phyloP scores from a whole-genome alignment of 2,113 vertebrate species.

The Thamnophis sirtalis region DNA sequence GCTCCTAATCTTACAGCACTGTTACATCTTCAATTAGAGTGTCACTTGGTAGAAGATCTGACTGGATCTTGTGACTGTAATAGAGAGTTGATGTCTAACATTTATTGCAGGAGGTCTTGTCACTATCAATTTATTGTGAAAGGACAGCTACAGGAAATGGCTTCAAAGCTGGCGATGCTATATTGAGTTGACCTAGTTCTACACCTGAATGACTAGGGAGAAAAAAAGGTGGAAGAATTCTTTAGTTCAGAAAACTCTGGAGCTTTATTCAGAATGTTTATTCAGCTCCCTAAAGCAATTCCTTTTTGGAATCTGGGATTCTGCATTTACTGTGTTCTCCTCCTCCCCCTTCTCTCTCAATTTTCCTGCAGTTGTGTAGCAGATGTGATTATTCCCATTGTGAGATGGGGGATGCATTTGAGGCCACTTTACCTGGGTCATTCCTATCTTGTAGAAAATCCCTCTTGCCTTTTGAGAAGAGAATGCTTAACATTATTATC shows the following conservation, averaged over 20 bases:
- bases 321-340: background rate
- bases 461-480: slow-evolving; percentile 30
- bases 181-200: background rate
- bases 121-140: background rate
- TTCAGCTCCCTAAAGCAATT: background rate
- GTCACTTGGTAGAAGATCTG: background rate
- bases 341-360: background rate
- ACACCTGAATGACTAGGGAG: background rate
- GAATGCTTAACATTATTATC: slow-evolving; percentile 39
- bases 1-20: background rate
- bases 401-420: slow-evolving; percentile 41
- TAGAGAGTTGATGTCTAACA: background rate
- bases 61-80: background rate
- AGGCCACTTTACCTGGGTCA: slow-evolving; percentile 45
- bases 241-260: background rate
- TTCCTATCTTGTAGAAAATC: slow-evolving; percentile 29
- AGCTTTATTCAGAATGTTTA: background rate
- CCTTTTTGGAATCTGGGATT: slow-evolving; percentile 16
- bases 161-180: background rate
- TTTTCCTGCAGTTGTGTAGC: slow-evolving; percentile 34
- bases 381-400: slow-evolving; percentile 45
- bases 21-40: background rate
- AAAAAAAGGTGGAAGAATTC: background rate
- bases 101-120: background rate
- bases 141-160: background rate